Conservation (phyloP, 2,797 vertebrate genomes). For the Arctocebus calabarensis region DNA sequence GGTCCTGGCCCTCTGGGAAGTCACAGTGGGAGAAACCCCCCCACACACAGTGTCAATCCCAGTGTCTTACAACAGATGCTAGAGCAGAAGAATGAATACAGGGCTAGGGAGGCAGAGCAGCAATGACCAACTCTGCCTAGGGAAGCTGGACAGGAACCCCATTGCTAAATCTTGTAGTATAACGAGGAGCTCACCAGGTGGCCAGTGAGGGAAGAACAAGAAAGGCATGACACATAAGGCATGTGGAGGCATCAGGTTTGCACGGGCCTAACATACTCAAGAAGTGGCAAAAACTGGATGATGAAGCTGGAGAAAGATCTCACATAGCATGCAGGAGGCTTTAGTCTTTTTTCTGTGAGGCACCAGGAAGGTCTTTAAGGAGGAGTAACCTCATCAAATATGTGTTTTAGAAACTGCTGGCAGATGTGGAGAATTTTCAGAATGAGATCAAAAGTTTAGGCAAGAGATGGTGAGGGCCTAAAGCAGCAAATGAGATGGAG, state of each 20-base stretch:
- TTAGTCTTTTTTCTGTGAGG: neutral
- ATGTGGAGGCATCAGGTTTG: neutral
- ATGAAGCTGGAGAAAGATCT: neutral
- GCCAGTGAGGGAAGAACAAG: neutral
- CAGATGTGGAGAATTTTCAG: slow-evolving; percentile 2
- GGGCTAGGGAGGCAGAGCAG: neutral
- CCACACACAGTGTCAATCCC: neutral
- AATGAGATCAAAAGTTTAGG: neutral
- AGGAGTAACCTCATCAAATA: neutral
- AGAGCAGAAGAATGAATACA: neutral
- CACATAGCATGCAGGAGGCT: neutral
- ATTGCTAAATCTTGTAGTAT: neutral
- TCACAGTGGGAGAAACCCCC: neutral
- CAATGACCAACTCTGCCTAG: neutral
- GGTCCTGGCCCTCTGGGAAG: neutral
- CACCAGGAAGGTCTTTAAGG: neutral
- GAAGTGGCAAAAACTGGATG: neutral
- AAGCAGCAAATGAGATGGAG: neutral
- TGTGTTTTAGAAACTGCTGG: neutral
- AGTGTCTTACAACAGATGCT: neutral
- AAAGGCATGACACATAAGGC: rapidly evolving
- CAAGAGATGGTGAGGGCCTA: neutral
- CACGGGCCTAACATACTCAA: neutral
- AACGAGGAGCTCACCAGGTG: neutral
- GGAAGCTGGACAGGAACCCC: neutral